These are phyloP conservation scores for Drosophila subpulchrella DNA, from an alignment of 1,140 invertebrate species.

Conservation along the genomic window DNA sequence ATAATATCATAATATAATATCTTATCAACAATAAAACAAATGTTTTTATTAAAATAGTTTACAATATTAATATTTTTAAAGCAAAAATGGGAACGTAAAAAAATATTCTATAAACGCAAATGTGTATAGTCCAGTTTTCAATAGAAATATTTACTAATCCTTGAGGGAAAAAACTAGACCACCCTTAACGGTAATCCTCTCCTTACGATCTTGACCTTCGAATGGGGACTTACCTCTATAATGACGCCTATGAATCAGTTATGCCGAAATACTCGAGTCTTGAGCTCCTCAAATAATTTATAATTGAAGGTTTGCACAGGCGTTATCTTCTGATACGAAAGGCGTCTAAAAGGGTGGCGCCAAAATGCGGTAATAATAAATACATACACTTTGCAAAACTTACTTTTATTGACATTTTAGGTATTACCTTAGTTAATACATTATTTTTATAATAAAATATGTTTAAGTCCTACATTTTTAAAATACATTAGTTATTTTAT, in stretches of 20 bases:
- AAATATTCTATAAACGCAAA: too few relatives aligned
- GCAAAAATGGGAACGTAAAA: too few relatives aligned
- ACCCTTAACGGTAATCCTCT: conserved; percentile 10
- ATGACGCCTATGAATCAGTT: conserved; percentile 35
- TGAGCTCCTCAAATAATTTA: conserved; percentile 41
- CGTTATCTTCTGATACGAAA: conserved; percentile 34
- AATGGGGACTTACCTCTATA: conserved; percentile 18
- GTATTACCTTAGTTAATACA: too few relatives aligned
- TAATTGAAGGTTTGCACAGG: conserved; percentile 29
- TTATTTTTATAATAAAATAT: too few relatives aligned
- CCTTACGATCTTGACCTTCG: conserved; percentile 19
- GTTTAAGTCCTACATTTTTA: too few relatives aligned
- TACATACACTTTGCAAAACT: not conserved
- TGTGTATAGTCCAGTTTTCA: too few relatives aligned
- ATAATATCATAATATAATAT: too few relatives aligned
- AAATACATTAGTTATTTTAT: too few relatives aligned
- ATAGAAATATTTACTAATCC: not conserved
- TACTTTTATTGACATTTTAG: too few relatives aligned
- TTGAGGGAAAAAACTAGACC: not conserved
- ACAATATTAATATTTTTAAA: too few relatives aligned
- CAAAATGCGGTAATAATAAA: conserved; percentile 16
- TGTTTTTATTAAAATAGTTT: too few relatives aligned
- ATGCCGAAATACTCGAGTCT: conserved; percentile 33
- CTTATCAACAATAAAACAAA: too few relatives aligned
- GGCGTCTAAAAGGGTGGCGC: conserved; percentile 14